Evolutionary conservation across 2,797 vertebrate genomes (phyloP).

Genomic region (Merluccius polli): DNA sequence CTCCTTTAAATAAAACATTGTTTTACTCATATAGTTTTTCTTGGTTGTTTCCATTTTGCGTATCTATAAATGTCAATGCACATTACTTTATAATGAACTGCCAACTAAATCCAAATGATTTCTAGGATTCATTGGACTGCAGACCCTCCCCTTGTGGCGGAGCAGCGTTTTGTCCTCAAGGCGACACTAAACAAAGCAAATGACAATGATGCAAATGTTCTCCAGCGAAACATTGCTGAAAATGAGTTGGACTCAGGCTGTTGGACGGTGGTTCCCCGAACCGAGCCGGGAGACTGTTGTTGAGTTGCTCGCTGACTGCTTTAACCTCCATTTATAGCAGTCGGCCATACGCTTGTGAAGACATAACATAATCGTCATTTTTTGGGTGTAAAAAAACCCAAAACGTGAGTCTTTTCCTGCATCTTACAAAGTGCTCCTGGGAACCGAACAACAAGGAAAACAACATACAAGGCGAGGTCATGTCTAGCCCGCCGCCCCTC

Average conservation of each 20-base stretch:
- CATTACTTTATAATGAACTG: neutral
- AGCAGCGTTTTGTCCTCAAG: neutral
- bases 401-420: constrained; percentile 16
- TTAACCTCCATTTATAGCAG: neutral
- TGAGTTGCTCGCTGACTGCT: neutral
- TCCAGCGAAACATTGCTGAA: neutral
- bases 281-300: neutral
- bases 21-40: neutral
- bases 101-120: neutral
- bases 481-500: constrained; percentile 53
- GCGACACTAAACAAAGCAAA: neutral
- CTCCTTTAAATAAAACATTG: neutral
- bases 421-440: constrained; percentile 35
- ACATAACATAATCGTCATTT: neutral
- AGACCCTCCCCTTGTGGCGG: neutral
- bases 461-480: constrained; percentile 60
- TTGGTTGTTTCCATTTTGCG: neutral
- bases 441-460: constrained; percentile 42
- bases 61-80: neutral
- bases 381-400: neutral
- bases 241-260: neutral
- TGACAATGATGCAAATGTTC: neutral
- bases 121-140: neutral
- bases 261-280: neutral
- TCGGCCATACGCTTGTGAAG: neutral